phyloP scores from a whole-genome alignment of 2,113 vertebrate species.

The Pterocles burchelli region DNA sequence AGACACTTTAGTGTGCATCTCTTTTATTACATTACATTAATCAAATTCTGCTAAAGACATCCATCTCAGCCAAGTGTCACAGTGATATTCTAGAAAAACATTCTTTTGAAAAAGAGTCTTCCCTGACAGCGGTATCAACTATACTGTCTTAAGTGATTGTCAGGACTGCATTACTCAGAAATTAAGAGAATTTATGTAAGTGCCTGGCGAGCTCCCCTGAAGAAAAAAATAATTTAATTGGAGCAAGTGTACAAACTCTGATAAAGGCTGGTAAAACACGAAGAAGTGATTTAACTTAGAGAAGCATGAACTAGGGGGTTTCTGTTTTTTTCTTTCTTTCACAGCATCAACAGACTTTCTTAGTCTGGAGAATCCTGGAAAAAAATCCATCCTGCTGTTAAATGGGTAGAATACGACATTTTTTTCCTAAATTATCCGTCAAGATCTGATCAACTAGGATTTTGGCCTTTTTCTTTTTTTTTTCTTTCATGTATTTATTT shows the following conservation, averaged over 20 bases:
- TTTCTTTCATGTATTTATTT: background rate
- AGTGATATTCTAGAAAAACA: slow-evolving; percentile 81
- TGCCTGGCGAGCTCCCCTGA: slow-evolving; percentile 75
- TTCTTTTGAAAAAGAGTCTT: slow-evolving; percentile 78
- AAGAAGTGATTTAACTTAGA: slow-evolving; percentile 81
- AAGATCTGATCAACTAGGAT: background rate
- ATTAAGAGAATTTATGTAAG: slow-evolving; percentile 90
- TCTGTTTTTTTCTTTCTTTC: slow-evolving; percentile 19
- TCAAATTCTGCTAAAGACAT: slow-evolving; percentile 87
- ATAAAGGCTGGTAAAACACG: slow-evolving; percentile 81
- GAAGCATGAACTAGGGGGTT: slow-evolving; percentile 53
- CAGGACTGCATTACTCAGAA: slow-evolving; percentile 86
- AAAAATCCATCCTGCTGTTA: background rate
- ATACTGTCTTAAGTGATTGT: slow-evolving; percentile 85
- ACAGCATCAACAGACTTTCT: background rate
- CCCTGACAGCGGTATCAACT: slow-evolving; percentile 85
- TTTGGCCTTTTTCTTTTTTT: background rate
- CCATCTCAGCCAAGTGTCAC: slow-evolving; percentile 82
- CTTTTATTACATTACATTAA: slow-evolving; percentile 92
- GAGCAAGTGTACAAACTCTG: slow-evolving; percentile 84
- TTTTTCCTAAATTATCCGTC: slow-evolving; percentile 10
- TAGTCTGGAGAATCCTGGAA: slow-evolving; percentile 1
- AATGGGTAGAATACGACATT: background rate
- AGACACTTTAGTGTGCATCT: slow-evolving; percentile 87
- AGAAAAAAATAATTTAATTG: slow-evolving; percentile 88